Base-by-base conservation (phyloP, 2,113 vertebrate genomes). In the Melospiza georgiana region DNA sequence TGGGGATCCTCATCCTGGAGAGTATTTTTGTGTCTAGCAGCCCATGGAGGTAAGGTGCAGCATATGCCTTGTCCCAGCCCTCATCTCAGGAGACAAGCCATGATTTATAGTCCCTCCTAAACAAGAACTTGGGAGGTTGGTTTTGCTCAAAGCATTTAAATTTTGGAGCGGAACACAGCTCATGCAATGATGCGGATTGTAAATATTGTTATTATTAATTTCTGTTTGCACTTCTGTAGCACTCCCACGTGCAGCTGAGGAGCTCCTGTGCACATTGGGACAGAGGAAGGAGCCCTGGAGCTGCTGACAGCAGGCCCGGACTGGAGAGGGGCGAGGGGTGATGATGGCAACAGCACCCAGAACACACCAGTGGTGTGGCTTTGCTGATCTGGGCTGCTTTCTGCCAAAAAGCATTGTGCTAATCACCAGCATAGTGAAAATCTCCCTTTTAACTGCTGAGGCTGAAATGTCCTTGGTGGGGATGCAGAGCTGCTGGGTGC, bases 401-500 rank as follows among this genome's bases (percentile, higher is more conserved):
- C 75, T 48, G 46, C 37, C 52, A 48, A 52, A 91, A 51, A 85
- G 31, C 15, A 43, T 0, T 22, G 41, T 49, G 30, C 16, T 79
- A 49, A 35, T 25, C 65, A 37, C 4, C 46, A 44, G 11, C 35
- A 6, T 17, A 57, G 68, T 11, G 31, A 71, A 73, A 86, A 43
- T 7, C 21, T 55, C 39, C n/a, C 33, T 66, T 76, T 61, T n/a
- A 72, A 22, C 31, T 73, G 33, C 49, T 14, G 7, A 46, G 75
- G 75, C 27, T 74, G 66, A 22, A 63, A 12, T 43, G 73, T 35
- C 55, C 52, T 46, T 19, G 63, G 27, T 41, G 84, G 41, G 21
- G 9, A n/a, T 1, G 1, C 1, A 3, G 57, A 35, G 58, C 46
- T 57, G 62, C 9, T 0, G 0, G 30, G 12, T 46, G n/a, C n/a